phyloP scores from a whole-genome alignment of 2,113 vertebrate genomes.

The Salvelinus alpinus region DNA sequence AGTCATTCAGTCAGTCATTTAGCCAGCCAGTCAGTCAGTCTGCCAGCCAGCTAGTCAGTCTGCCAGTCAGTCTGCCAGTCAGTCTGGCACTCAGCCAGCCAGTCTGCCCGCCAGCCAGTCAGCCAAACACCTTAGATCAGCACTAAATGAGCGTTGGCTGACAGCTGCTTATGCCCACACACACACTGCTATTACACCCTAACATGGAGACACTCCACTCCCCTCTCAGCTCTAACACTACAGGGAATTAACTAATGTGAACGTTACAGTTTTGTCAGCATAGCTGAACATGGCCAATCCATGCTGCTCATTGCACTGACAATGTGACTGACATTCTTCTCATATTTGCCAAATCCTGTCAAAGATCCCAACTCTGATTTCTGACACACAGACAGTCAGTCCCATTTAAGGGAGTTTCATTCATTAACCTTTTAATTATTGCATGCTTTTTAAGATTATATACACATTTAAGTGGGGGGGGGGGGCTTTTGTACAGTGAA shows the following conservation, averaged over 20 bases:
- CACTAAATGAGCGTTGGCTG: conserved; percentile 46
- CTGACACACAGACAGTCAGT: background rate
- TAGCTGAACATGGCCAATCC: background rate
- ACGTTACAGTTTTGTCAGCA: background rate
- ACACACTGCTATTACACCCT: conserved; percentile 11
- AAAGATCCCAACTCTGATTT: conserved; percentile 23
- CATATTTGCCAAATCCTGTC: conserved; percentile 52
- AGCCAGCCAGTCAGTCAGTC: too few relatives aligned
- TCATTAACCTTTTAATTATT: conserved; percentile 25
- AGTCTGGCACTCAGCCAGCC: background rate
- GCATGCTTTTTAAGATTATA: conserved; percentile 57
- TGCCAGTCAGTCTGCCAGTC: too few relatives aligned
- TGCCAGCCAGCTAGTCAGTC: rapidly evolving
- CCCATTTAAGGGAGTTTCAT: conserved; percentile 21
- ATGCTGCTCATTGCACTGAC: background rate
- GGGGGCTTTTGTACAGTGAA: conserved; percentile 42
- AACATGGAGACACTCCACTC: conserved; percentile 6
- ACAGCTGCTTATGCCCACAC: conserved; percentile 61
- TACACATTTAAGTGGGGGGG: conserved; percentile 25
- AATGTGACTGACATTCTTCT: background rate
- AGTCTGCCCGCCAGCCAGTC: conserved; percentile 16
- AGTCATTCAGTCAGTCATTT: background rate
- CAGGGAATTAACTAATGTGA: background rate
- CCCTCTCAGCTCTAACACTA: background rate
- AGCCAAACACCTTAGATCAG: conserved; percentile 61